Conservation (phyloP, 1,140 invertebrate species). For the Stegodyphus dumicola region DNA sequence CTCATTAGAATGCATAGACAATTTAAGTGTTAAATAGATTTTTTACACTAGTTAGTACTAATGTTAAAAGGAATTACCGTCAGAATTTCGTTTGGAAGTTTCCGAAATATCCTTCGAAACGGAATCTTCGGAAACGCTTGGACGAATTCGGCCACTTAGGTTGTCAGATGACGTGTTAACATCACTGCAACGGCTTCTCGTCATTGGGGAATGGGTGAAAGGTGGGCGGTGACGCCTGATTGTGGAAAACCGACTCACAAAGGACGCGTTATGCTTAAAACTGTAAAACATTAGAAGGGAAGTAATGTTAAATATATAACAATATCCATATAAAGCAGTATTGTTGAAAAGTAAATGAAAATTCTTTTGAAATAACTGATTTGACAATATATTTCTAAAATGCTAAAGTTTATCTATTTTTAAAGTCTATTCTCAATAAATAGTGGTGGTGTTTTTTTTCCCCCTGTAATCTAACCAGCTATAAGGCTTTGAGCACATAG, state of each 20-base stretch:
- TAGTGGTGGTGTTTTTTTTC: no score
- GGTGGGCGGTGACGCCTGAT: slow-evolving; percentile 83
- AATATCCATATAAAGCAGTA: no score
- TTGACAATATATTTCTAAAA: no score
- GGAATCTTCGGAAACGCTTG: slow-evolving; percentile 74
- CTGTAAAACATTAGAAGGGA: slow-evolving; percentile 68
- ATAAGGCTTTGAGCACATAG: no score
- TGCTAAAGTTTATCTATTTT: no score
- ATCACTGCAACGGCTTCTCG: slow-evolving; percentile 61
- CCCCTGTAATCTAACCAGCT: no score
- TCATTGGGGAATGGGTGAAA: slow-evolving; percentile 65
- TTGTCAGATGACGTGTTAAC: slow-evolving; percentile 52
- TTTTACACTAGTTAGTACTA: neutral
- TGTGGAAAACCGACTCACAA: slow-evolving; percentile 86
- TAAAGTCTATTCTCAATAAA: no score
- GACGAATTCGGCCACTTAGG: slow-evolving; percentile 41
- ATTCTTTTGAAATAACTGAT: no score
- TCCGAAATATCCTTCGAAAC: slow-evolving; percentile 74
- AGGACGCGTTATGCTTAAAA: slow-evolving; percentile 91
- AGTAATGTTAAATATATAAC: neutral
- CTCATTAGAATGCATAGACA: slow-evolving; percentile 69
- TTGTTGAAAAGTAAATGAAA: no score
- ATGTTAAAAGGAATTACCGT: slow-evolving; percentile 68
- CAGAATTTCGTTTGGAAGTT: slow-evolving; percentile 83
- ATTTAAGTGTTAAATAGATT: no score